phyloP scores from a whole-genome alignment of 2,888 invertebrate species.

The Beris morrisii region DNA sequence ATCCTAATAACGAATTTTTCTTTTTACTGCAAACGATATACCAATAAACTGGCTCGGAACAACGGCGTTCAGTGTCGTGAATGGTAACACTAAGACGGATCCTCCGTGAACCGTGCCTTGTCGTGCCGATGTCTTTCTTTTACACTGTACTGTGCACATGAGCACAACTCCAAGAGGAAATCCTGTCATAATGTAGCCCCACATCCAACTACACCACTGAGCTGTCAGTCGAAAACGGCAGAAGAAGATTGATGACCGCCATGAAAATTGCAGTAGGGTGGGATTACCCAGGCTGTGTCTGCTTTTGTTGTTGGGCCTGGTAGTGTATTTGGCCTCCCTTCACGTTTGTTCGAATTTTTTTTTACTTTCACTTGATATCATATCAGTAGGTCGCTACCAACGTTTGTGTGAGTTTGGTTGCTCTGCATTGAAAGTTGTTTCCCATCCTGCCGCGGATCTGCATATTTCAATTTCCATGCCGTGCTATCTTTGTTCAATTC shows the following conservation, averaged over 20 bases:
- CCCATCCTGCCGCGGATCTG: constrained; percentile 7
- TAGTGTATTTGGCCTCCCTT: constrained; percentile 30
- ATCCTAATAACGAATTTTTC: too few species aligned
- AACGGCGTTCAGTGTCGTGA: too few species aligned
- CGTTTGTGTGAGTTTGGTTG: background rate
- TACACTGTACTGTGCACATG: too few species aligned
- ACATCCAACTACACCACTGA: constrained; percentile 36
- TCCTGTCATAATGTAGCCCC: constrained; percentile 1
- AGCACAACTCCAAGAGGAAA: too few species aligned
- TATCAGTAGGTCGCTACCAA: constrained; percentile 24
- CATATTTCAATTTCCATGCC: constrained; percentile 31
- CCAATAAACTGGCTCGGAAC: too few species aligned
- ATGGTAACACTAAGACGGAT: too few species aligned
- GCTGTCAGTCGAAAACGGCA: constrained; percentile 56
- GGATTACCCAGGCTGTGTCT: constrained; percentile 36
- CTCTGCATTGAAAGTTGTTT: constrained; percentile 18
- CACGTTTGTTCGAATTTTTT: constrained; percentile 22
- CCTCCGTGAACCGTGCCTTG: too few species aligned
- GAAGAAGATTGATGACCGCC: constrained; percentile 59
- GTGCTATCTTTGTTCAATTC: constrained; percentile 11
- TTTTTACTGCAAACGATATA: too few species aligned
- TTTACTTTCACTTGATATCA: constrained; percentile 27
- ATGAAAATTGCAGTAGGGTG: constrained; percentile 53
- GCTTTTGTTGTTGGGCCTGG: constrained; percentile 22
- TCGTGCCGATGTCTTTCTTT: too few species aligned